phyloP scores from a whole-genome alignment of 2,797 vertebrate genomes.

The Sphenodon punctatus region DNA sequence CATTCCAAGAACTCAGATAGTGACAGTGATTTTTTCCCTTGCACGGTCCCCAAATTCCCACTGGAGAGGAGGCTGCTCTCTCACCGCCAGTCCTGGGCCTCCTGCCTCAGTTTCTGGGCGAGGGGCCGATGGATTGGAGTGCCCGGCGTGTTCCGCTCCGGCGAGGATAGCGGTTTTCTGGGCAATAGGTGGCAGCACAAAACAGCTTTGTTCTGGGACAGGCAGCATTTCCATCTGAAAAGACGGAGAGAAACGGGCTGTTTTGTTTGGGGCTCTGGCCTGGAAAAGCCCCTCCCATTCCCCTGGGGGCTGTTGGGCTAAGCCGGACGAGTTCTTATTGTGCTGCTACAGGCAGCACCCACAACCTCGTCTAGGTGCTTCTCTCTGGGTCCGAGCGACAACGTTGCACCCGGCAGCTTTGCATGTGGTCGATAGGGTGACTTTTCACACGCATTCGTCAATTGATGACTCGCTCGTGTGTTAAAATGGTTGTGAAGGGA shows the following conservation, averaged over 20 bases:
- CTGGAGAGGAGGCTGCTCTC: background rate
- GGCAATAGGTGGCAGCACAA: constrained; percentile 48
- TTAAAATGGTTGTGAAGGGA: too few relatives aligned
- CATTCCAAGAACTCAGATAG: background rate
- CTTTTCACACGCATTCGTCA: too few relatives aligned
- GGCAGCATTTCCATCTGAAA: background rate
- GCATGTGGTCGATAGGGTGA: too few relatives aligned
- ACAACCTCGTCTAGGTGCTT: background rate
- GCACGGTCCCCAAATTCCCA: background rate
- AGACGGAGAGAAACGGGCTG: rapidly evolving
- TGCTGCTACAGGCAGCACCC: background rate
- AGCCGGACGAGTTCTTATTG: rapidly evolving
- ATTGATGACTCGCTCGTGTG: too few relatives aligned
- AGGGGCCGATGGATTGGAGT: background rate
- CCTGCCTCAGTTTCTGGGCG: background rate
- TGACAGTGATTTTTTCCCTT: background rate
- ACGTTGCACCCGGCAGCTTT: too few relatives aligned
- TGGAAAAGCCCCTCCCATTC: background rate
- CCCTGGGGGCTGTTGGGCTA: background rate
- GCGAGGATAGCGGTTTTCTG: background rate
- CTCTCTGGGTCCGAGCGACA: background rate
- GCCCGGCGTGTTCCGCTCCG: background rate
- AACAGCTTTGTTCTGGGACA: background rate
- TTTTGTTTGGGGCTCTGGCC: background rate
- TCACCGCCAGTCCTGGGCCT: background rate